Base-by-base conservation (phyloP, 2,888 invertebrate genomes). In the Camptogramma bilineatum region DNA sequence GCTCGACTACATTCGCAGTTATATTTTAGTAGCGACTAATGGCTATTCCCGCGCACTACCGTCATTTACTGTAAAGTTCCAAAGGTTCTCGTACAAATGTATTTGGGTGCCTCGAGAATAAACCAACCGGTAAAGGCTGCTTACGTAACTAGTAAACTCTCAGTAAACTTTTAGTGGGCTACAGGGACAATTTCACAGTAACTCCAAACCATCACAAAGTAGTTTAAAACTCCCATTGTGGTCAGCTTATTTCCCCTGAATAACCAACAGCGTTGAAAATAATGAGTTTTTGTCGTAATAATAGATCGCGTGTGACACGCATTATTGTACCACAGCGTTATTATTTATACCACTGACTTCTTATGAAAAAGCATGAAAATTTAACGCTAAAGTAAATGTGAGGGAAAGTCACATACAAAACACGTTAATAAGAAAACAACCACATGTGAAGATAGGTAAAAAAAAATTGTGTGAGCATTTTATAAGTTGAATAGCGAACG, bases 271-370 rank as follows among this genome's bases (percentile, higher is more conserved):
- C 64, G 69, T 63, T 65, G 59, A 47, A 59, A 55, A 63, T 60
- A 65, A 63, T 68, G 62, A 60, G 60, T 64, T 69, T 67, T 64
- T 57, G 16, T 65, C 54, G 56, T 65, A 60, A 61, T 69, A 62
- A 55, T 57, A 68, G 52, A 65, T 73, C 69, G 71, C 71, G 71
- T 71, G 73, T 66, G 62, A 57, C 73, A 73, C 68, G 71, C 69
- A 66, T 68, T 64, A 66, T 58, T 69, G 66, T 13, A 39, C 34
- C 46, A 65, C 56, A 48, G 31, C 58, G 52, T 52, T 60, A 62
- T 64, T 59, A 24, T 52, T 44, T 69, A 58, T 65, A 44, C 19
- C 39, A 63, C 48, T 53, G 50, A 58, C 57, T 62, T 65, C 62
- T 63, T 52, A 50, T 60, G 52, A 51, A 67, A 66, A 64, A 54